These are phyloP conservation scores for Catharus minimus DNA, from an alignment of 2,113 vertebrate species.

Conservation along the genomic window DNA sequence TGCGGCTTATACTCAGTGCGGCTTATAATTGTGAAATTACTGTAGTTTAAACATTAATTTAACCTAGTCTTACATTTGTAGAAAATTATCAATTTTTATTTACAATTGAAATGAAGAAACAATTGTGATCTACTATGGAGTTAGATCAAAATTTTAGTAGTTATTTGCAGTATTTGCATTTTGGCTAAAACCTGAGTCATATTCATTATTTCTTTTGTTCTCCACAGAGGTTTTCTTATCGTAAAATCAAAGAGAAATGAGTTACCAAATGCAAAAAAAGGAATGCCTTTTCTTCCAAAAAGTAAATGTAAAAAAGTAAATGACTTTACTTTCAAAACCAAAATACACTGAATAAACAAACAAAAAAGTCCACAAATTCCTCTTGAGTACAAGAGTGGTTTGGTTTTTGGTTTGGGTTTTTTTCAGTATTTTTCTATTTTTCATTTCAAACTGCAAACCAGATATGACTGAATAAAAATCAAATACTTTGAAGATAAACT, in stretches of 20 bases:
- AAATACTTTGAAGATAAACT: neutral
- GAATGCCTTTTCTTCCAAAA: neutral
- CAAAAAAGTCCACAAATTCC: neutral
- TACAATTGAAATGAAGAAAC: neutral
- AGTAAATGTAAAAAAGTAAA: neutral
- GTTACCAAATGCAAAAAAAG: neutral
- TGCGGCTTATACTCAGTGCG: no score
- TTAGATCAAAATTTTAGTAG: neutral
- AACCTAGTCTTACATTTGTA: neutral
- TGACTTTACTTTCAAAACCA: neutral
- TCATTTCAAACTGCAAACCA: neutral
- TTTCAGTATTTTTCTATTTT: neutral
- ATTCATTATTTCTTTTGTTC: neutral
- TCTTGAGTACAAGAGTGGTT: rapidly evolving
- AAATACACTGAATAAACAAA: neutral
- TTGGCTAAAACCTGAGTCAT: neutral
- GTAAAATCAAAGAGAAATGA: neutral
- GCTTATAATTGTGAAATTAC: no score
- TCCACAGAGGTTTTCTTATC: neutral
- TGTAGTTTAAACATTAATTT: neutral
- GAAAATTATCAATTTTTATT: neutral
- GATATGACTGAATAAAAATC: neutral
- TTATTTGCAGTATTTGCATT: neutral
- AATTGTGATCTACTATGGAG: neutral
- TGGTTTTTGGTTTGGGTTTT: neutral